Evolutionary conservation across 37 sponge, comb jelly and placozoan species (phyloP).

Genomic region (Spongilla lacustris): DNA sequence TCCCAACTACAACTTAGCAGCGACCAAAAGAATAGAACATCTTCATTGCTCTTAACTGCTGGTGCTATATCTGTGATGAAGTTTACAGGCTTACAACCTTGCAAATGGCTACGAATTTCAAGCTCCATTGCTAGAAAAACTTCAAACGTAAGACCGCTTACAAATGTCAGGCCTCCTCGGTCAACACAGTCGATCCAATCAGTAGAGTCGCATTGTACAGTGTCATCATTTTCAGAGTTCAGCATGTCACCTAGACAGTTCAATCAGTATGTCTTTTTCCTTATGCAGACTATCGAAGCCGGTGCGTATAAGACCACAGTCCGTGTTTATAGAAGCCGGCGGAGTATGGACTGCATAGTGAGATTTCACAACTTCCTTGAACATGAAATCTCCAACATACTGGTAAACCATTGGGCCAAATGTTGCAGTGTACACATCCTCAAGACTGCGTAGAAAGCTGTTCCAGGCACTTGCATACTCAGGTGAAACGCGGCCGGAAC

Average conservation of each 20-base stretch:
- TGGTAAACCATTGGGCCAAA: background rate
- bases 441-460: too few relatives aligned
- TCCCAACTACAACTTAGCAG: slow-evolving; percentile 14
- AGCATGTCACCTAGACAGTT: slow-evolving; percentile 16
- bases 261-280: background rate
- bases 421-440: too few relatives aligned
- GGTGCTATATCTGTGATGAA: background rate
- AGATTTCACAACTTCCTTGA: background rate
- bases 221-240: slow-evolving; percentile 18
- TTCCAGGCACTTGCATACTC: too few relatives aligned
- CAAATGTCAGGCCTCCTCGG: slow-evolving; percentile 17
- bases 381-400: slow-evolving; percentile 19
- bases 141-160: slow-evolving; percentile 9
- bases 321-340: background rate
- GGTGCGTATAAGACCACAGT: background rate
- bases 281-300: slow-evolving; percentile 26
- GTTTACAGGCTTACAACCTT: background rate
- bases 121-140: slow-evolving; percentile 15
- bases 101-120: slow-evolving; percentile 20
- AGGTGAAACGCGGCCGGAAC: too few relatives aligned
- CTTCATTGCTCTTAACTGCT: slow-evolving; percentile 1
- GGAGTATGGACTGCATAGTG: background rate
- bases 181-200: slow-evolving; percentile 24
- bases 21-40: slow-evolving; percentile 15
- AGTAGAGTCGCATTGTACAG: background rate